Conservation (phyloP, 2,113 vertebrate species). For the Acrocephalus arundinaceus region DNA sequence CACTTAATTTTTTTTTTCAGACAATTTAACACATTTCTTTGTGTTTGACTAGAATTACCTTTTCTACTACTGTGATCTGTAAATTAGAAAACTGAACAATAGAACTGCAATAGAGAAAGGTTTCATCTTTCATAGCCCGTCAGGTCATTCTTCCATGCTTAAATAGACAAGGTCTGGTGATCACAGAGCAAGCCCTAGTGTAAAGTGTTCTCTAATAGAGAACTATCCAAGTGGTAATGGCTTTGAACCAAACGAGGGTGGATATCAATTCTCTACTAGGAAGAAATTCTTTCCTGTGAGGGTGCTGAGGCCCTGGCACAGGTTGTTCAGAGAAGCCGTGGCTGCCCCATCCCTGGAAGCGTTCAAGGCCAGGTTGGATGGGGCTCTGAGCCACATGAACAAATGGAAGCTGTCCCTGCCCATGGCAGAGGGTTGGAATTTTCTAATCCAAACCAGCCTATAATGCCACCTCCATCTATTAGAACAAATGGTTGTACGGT, state of each 20-base stretch:
- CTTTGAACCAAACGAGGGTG: background rate
- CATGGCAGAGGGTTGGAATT: background rate
- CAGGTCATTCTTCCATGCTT: background rate
- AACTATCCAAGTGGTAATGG: background rate
- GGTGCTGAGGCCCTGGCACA: too few relatives aligned
- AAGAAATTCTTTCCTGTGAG: background rate
- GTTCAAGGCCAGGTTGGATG: background rate
- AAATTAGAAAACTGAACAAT: slow-evolving; percentile 50
- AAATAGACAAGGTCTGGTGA: background rate
- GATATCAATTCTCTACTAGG: background rate
- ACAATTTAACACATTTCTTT: slow-evolving; percentile 42
- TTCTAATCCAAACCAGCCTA: background rate
- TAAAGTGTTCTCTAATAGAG: background rate
- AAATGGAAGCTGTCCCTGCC: background rate
- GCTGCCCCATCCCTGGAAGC: background rate
- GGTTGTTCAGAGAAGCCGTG: background rate
- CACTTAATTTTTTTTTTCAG: background rate
- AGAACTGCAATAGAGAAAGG: background rate
- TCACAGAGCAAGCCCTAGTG: background rate
- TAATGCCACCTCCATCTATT: background rate
- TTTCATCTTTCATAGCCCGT: background rate
- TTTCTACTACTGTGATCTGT: slow-evolving; percentile 9
- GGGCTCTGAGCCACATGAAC: background rate
- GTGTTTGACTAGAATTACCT: slow-evolving; percentile 47
- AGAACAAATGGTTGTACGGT: background rate